A percentile compares a stretch with the other conserved stretches of the same genome.
phyloP scores from a whole-genome alignment of 2,888 invertebrate genomes.

The Vesta saturnalis region DNA sequence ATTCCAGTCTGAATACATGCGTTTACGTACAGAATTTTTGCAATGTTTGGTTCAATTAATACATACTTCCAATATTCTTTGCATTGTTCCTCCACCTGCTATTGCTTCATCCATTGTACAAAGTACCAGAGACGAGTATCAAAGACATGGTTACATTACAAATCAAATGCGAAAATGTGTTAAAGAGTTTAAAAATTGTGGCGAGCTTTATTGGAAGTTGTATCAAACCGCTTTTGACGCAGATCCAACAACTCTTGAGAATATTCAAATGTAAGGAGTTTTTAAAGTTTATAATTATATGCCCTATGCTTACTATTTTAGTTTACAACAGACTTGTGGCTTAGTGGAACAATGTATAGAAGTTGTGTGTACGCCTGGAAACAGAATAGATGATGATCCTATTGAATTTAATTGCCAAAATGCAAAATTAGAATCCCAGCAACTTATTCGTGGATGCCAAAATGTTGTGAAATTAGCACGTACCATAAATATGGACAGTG shows the following conservation, averaged over 20 bases:
- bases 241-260: no score
- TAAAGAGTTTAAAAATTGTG: conserved; percentile 76
- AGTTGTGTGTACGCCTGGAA: conserved; percentile 72
- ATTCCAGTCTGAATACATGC: conserved; percentile 82
- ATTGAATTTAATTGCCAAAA: no score
- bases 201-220: conserved; percentile 78
- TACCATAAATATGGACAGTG: conserved; percentile 54
- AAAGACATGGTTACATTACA: conserved; percentile 82
- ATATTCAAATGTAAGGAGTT: conserved; percentile 76
- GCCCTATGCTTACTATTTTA: no score
- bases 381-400: conserved; percentile 54
- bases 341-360: conserved; percentile 81
- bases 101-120: conserved; percentile 86
- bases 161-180: conserved; percentile 81
- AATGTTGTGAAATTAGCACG: conserved; percentile 59
- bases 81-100: conserved; percentile 93
- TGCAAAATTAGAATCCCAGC: conserved; percentile 62
- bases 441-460: conserved; percentile 62
- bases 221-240: conserved; percentile 88
- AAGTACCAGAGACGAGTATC: conserved; percentile 79
- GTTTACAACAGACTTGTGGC: conserved; percentile 83
- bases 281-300: no score
- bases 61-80: conserved; percentile 77
- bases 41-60: conserved; percentile 72
- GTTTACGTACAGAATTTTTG: conserved; percentile 79